Evolutionary conservation across 2,113 vertebrate genomes (phyloP), one percentile per base, ranked within the genome.

Genomic region (Carassius gibelio): DNA sequence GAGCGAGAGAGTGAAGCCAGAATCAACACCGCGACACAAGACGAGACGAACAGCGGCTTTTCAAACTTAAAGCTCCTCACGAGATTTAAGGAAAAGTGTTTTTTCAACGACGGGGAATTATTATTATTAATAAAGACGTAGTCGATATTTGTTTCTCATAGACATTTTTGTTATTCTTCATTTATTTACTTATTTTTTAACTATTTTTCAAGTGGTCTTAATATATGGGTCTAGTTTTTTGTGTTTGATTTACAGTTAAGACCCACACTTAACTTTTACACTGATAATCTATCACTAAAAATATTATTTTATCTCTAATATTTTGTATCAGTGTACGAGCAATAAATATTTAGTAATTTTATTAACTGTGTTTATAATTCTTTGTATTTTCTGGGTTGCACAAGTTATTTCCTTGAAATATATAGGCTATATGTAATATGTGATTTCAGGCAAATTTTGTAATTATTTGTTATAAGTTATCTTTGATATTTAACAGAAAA

Each of bases 61-160:
- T 80, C 77, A 80, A 80, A 15, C n/a, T 23, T 42, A 80, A 80
- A 80, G 77, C 21, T 61, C 57, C 21, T 42, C 5, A 26, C 21
- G 21, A 77, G 30, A 77, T 77, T 30, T 19, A 50, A 0, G 15
- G 21, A 26, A 75, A 50, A 72, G 17, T 17, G 45, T 14, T 26
- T 75, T 6, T 17, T 69, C 30, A 5, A 19, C 15, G 2, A 69
- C 0, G 30, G 13, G 1, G 52, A 75, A 26, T 6, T 38, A 38
- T 38, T 38, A 38, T 38, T 36, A 3, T 3, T 36, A 36, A 3
- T 36, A 36, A 36, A 26, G 26, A 26, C 26, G 26, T 26, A 26
- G 26, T 26, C 26, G 26, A 26, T 26, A 26, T 26, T 26, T 30
- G 30, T 30, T 30, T 1, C 30, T 30, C 15, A 55, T 55, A 55